A percentile compares a stretch with the other conserved stretches of the same genome.
Conservation (phyloP, 2,888 invertebrate genomes). For the Scelioninae gen. 1 region DNA sequence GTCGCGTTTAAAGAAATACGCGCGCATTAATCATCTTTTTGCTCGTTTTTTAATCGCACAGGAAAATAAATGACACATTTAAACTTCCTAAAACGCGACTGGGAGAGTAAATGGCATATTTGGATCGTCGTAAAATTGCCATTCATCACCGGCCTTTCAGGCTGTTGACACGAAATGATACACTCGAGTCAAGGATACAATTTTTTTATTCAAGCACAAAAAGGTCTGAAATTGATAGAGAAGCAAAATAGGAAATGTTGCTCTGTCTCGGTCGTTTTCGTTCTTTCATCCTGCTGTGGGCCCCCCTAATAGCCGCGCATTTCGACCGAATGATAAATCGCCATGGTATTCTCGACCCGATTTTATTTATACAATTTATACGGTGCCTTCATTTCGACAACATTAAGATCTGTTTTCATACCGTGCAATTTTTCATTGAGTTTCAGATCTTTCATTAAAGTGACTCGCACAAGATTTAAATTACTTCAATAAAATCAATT, state of each 20-base stretch:
- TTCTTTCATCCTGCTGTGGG: background rate
- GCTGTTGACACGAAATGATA: slow-evolving; percentile 69
- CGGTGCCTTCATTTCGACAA: slow-evolving; percentile 74
- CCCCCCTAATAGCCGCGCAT: slow-evolving; percentile 71
- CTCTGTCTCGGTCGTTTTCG: slow-evolving; percentile 9
- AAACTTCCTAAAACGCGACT: slow-evolving; percentile 58
- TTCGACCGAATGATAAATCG: slow-evolving; percentile 79
- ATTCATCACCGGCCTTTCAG: slow-evolving; percentile 67
- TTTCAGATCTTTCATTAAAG: slow-evolving; percentile 9
- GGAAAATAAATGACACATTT: slow-evolving; percentile 59
- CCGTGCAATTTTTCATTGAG: slow-evolving; percentile 21
- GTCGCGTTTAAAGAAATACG: slow-evolving; percentile 44
- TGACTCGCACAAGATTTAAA: too few relatives aligned
- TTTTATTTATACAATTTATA: slow-evolving; percentile 81
- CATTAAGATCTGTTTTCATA: slow-evolving; percentile 72
- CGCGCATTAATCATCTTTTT: slow-evolving; percentile 37
- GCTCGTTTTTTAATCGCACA: slow-evolving; percentile 48
- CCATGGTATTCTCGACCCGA: slow-evolving; percentile 73
- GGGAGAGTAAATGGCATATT: slow-evolving; percentile 56
- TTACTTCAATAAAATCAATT: too few relatives aligned
- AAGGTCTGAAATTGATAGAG: slow-evolving; percentile 63
- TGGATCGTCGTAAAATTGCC: slow-evolving; percentile 67
- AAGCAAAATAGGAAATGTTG: slow-evolving; percentile 38
- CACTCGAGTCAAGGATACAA: slow-evolving; percentile 67
- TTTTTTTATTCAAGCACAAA: slow-evolving; percentile 47